phyloP scores from a whole-genome alignment of 2,888 invertebrate species.

The Rhagonycha fulva region DNA sequence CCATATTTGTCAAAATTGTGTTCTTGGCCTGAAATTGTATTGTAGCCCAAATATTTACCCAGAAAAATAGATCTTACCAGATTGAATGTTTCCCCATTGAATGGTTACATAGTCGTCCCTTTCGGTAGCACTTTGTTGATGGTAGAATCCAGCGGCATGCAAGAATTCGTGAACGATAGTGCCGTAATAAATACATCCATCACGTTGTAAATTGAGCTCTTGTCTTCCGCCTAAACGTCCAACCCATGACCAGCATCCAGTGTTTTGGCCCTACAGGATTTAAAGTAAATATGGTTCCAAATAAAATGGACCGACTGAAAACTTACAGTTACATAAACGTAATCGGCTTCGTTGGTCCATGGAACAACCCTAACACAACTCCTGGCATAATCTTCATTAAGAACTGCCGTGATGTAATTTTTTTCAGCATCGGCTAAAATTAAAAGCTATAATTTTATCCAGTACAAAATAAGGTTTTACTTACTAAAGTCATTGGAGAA shows the following conservation, averaged over 20 bases:
- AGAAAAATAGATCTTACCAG: constrained; percentile 26
- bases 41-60: neutral
- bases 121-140: constrained; percentile 80
- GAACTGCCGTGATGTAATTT: neutral
- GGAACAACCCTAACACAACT: neutral
- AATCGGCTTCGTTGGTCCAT: neutral
- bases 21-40: constrained; percentile 55
- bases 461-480: neutral
- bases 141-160: constrained; percentile 81
- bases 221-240: constrained; percentile 23
- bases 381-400: neutral
- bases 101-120: constrained; percentile 77
- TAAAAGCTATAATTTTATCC: neutral
- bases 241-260: constrained; percentile 27
- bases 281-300: neutral
- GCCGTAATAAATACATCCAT: constrained; percentile 64
- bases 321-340: constrained; percentile 5
- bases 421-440: neutral
- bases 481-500: neutral
- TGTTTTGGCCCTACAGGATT: constrained; percentile 7
- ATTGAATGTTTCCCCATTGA: constrained; percentile 70
- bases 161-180: constrained; percentile 78
- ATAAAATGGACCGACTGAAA: neutral
- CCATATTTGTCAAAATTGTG: constrained; percentile 71
- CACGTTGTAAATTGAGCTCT: constrained; percentile 47